Percentiles rank a stretch among this genome's conserved stretches.
Conservation (phyloP, 2,888 invertebrate species). For the Pandemis cinnamomeana region DNA sequence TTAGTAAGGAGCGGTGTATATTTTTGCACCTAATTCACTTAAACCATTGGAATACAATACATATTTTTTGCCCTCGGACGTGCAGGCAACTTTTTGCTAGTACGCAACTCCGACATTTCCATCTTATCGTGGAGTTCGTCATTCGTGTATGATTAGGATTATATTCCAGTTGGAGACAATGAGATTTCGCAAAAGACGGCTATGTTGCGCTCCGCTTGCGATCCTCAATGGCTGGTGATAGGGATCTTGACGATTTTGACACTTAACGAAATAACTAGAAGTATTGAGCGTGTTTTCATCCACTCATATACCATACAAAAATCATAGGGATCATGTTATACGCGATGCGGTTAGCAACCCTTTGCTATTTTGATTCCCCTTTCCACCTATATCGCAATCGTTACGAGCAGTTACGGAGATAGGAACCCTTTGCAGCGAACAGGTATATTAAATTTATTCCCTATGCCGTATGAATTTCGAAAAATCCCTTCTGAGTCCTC, state of each 20-base stretch:
- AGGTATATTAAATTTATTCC: too few species aligned
- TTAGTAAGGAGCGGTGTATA: too few species aligned
- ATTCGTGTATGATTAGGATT: neutral
- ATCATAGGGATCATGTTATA: neutral
- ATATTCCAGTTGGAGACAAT: slow-evolving; percentile 23
- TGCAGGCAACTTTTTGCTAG: slow-evolving; percentile 26
- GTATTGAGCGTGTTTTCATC: neutral
- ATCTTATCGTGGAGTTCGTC: neutral
- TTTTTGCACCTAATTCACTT: neutral
- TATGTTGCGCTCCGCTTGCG: slow-evolving; percentile 59
- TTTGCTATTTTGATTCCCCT: too few species aligned
- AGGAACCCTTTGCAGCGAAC: too few species aligned
- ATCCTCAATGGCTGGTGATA: slow-evolving; percentile 54
- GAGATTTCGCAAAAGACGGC: slow-evolving; percentile 54
- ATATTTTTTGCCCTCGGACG: too few species aligned
- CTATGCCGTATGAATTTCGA: too few species aligned
- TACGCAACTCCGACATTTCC: neutral
- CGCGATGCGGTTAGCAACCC: neutral
- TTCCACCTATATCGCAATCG: too few species aligned
- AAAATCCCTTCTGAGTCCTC: too few species aligned
- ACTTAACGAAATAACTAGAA: slow-evolving; percentile 40
- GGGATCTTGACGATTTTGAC: slow-evolving; percentile 59
- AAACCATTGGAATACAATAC: neutral
- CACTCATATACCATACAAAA: neutral
- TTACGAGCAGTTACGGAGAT: too few species aligned